Conservation (phyloP, 2,113 vertebrate genomes). For the Haemorhous mexicanus region DNA sequence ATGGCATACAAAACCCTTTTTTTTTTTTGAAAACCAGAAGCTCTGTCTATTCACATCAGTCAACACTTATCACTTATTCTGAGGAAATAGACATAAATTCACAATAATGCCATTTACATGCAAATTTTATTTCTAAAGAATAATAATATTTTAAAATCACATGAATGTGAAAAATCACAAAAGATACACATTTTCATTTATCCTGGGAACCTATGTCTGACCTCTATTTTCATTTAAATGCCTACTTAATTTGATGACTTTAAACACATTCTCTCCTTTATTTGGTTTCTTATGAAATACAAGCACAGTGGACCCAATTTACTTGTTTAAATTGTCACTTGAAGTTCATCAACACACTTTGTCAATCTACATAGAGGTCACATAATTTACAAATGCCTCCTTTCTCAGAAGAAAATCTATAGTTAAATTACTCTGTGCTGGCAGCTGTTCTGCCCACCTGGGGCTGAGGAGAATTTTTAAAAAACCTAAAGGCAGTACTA, state of each 20-base stretch:
- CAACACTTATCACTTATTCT: not conserved
- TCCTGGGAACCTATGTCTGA: slow-evolving; percentile 30
- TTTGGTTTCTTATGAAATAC: slow-evolving; percentile 35
- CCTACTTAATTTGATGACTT: slow-evolving; percentile 55
- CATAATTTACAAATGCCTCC: slow-evolving; percentile 53
- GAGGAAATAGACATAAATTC: not conserved
- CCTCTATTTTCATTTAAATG: slow-evolving; percentile 65
- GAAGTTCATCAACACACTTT: slow-evolving; percentile 69
- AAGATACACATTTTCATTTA: slow-evolving; percentile 41
- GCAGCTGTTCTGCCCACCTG: slow-evolving; percentile 46
- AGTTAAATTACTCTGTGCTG: slow-evolving; percentile 53
- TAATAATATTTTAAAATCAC: slow-evolving; percentile 36
- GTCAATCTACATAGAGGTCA: slow-evolving; percentile 69
- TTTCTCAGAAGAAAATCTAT: slow-evolving; percentile 51
- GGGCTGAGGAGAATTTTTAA: not conserved
- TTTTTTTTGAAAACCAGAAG: not conserved
- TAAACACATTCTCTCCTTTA: slow-evolving; percentile 28
- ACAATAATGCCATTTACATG: slow-evolving; percentile 45
- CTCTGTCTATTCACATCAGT: not conserved
- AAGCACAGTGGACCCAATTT: slow-evolving; percentile 30
- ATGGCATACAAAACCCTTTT: not conserved
- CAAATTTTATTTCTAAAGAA: slow-evolving; percentile 51
- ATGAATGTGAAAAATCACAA: slow-evolving; percentile 33
- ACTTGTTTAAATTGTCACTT: slow-evolving; percentile 45
- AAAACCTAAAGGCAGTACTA: not conserved